A percentile compares a stretch with the other conserved stretches of the same genome.
Evolutionary conservation across 2,888 invertebrate species (phyloP).

Genomic region (Xylota sylvarum): DNA sequence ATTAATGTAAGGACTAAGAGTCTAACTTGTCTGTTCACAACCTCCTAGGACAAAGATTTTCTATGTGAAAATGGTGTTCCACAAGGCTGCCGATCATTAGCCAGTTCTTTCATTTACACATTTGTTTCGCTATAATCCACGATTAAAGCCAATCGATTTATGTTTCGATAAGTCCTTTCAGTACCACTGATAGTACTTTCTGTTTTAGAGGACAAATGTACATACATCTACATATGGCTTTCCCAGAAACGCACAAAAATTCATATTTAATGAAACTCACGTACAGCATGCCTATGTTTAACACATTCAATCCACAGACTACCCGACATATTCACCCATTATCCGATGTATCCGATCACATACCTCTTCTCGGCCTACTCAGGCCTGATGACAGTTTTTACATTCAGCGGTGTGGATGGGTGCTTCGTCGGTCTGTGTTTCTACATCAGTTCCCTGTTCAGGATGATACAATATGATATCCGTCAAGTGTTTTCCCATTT

Average conservation of each 20-base stretch:
- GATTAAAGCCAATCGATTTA: no score
- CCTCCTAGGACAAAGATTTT: no score
- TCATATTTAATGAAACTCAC: not conserved
- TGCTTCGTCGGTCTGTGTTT: conserved; percentile 82
- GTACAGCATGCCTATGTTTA: not conserved
- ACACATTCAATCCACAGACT: conserved; percentile 76
- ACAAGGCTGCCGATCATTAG: no score
- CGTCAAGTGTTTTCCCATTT: conserved; percentile 79
- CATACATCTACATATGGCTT: not conserved
- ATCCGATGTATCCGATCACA: conserved; percentile 80
- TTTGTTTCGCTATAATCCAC: no score
- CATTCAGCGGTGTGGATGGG: conserved; percentile 83
- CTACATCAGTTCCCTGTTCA: conserved; percentile 81
- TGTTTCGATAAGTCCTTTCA: no score
- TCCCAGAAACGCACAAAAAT: not conserved
- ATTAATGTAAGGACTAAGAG: no score
- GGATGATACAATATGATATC: conserved; percentile 81
- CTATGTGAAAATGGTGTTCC: no score
- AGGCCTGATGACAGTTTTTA: conserved; percentile 81
- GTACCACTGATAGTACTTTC: no score
- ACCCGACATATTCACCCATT: conserved; percentile 79
- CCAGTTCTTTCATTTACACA: no score
- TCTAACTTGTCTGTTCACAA: no score
- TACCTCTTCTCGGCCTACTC: conserved; percentile 80
- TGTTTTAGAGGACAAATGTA: no score